Conservation (phyloP, 23 tunicate genomes). For the Aplidium turbinatum region DNA sequence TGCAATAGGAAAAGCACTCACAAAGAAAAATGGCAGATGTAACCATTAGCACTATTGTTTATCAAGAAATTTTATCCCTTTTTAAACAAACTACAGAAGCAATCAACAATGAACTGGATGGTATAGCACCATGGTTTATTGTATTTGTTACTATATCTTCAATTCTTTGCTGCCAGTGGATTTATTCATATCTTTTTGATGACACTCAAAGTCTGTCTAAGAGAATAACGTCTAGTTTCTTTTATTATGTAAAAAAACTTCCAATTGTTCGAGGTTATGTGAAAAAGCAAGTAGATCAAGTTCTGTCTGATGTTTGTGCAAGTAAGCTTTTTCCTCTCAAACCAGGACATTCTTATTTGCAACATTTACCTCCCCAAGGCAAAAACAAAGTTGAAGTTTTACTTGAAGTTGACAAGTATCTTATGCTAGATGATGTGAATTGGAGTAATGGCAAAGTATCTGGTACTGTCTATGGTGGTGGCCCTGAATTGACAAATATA, state of each 20-base stretch:
- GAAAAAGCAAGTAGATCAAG: constrained; percentile 49
- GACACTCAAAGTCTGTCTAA: constrained; percentile 25
- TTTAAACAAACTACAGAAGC: too few relatives aligned
- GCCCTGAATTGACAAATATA: constrained; percentile 59
- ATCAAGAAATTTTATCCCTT: too few relatives aligned
- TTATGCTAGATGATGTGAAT: constrained; percentile 62
- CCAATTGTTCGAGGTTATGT: constrained; percentile 59
- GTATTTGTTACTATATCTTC: constrained; percentile 44
- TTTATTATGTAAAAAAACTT: constrained; percentile 61
- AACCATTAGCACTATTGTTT: too few relatives aligned
- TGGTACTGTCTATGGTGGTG: constrained; percentile 89
- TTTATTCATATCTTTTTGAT: constrained; percentile 38
- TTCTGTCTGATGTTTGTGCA: constrained; percentile 51
- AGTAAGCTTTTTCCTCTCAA: constrained; percentile 61
- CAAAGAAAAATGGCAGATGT: too few relatives aligned
- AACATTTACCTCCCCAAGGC: constrained; percentile 52
- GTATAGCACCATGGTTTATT: constrained; percentile 57
- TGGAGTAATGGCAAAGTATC: constrained; percentile 87
- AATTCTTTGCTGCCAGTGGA: constrained; percentile 14
- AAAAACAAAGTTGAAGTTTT: constrained; percentile 7
- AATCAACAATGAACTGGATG: too few relatives aligned
- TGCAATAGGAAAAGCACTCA: too few relatives aligned
- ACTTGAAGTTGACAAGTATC: constrained; percentile 58
- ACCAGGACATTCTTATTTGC: constrained; percentile 57
- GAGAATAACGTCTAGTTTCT: constrained; percentile 47